phyloP scores from a whole-genome alignment of 2,888 invertebrate genomes.

The Balanococcus diminutus region DNA sequence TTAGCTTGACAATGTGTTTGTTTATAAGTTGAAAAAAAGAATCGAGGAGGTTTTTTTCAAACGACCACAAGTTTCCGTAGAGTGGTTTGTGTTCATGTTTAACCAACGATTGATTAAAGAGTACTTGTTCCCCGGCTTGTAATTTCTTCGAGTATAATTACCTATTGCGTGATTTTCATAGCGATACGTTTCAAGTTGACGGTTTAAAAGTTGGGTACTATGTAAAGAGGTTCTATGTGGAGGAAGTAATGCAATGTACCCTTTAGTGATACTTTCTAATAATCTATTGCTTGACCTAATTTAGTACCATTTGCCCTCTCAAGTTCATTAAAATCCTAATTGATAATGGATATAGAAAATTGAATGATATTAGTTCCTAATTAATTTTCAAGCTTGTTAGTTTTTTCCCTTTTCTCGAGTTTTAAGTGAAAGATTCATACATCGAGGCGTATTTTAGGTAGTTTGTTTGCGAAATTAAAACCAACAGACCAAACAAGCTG shows the following conservation, averaged over 20 bases:
- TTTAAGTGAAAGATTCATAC: too few species aligned
- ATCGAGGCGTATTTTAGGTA: too few species aligned
- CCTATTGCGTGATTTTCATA: not conserved
- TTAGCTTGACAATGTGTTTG: slow-evolving; percentile 17
- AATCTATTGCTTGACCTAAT: not conserved
- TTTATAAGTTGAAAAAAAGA: not conserved
- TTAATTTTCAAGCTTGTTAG: not conserved
- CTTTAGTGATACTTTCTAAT: not conserved
- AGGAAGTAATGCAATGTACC: not conserved
- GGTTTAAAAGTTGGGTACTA: too few species aligned
- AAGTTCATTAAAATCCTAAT: not conserved
- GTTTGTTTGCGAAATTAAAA: too few species aligned
- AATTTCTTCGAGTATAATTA: slow-evolving; percentile 3
- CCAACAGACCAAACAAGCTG: too few species aligned
- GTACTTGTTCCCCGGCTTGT: slow-evolving; percentile 4
- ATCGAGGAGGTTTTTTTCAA: not conserved
- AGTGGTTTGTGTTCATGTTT: not conserved
- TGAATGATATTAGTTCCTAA: not conserved
- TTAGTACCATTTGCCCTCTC: not conserved
- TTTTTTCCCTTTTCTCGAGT: too few species aligned
- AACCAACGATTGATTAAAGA: slow-evolving; percentile 26
- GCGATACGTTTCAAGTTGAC: not conserved
- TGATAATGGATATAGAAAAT: not conserved
- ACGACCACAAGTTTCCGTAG: not conserved
- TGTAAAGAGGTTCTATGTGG: not conserved